Percentiles rank a stretch among this genome's conserved stretches.
Evolutionary conservation across 2,113 vertebrate species (phyloP).

Genomic region (Condylura cristata): DNA sequence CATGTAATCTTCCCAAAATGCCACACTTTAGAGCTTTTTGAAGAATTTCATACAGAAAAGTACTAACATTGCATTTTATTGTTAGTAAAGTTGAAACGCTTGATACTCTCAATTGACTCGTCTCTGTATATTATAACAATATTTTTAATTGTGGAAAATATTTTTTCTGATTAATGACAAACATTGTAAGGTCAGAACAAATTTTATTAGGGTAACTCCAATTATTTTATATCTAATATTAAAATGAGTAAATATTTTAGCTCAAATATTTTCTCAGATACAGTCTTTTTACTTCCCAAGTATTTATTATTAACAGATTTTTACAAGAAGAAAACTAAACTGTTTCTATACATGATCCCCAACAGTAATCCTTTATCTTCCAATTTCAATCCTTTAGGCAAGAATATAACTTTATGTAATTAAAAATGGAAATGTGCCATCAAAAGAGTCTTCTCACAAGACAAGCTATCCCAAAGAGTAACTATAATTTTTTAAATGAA

Average conservation of each 20-base stretch:
- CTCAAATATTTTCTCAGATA: background rate
- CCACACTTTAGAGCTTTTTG: conserved; percentile 39
- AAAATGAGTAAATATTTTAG: conserved; percentile 1
- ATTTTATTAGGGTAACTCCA: background rate
- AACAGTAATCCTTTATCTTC: background rate
- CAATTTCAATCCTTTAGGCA: background rate
- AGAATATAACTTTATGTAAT: conserved; percentile 8
- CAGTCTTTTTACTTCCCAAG: background rate
- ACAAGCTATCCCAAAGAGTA: conserved; percentile 32
- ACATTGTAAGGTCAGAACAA: conserved; percentile 39
- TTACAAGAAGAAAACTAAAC: background rate
- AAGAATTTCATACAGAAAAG: conserved; percentile 37
- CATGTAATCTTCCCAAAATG: conserved; percentile 8
- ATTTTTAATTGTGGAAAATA: conserved; percentile 69
- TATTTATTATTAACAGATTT: background rate
- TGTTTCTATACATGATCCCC: background rate
- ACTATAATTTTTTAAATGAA: conserved; percentile 31
- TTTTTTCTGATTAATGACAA: conserved; percentile 5
- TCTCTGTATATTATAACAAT: conserved; percentile 14
- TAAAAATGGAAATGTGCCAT: background rate
- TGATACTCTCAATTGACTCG: conserved; percentile 22
- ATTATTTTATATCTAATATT: background rate
- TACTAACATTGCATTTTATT: conserved; percentile 42
- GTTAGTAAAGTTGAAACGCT: conserved; percentile 51
- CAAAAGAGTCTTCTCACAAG: background rate